phyloP scores from a whole-genome alignment of 1,140 invertebrate genomes.

The Trachymyrmex septentrionalis region DNA sequence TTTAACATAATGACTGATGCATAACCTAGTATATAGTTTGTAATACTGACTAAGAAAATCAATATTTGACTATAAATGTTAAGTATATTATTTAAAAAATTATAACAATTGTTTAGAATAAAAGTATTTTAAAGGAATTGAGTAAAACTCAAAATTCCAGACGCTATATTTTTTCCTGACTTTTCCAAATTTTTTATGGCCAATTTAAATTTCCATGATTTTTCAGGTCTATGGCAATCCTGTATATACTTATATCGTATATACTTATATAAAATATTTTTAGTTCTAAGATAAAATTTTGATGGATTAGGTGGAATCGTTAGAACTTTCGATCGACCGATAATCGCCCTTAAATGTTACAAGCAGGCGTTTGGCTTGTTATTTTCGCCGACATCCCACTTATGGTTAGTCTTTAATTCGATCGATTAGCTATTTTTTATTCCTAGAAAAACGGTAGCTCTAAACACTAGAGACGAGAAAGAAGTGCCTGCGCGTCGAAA shows the following conservation, averaged over 20 bases:
- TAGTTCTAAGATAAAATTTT: background rate
- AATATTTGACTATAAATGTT: too few relatives aligned
- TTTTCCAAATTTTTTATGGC: too few relatives aligned
- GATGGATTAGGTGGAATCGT: constrained; percentile 69
- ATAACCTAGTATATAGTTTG: too few relatives aligned
- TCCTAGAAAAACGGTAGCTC: constrained; percentile 49
- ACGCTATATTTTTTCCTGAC: too few relatives aligned
- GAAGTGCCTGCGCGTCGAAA: background rate
- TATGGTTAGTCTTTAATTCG: constrained; percentile 46
- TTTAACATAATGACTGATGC: too few relatives aligned
- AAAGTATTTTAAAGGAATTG: too few relatives aligned
- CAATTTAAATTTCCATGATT: too few relatives aligned
- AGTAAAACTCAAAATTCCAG: too few relatives aligned
- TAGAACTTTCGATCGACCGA: constrained; percentile 18
- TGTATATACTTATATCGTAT: background rate
- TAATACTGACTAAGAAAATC: too few relatives aligned
- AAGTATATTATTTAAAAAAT: too few relatives aligned
- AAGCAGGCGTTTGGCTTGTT: constrained; percentile 52
- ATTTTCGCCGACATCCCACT: constrained; percentile 60
- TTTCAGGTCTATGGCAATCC: too few relatives aligned
- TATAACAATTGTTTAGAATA: too few relatives aligned
- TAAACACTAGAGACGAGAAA: constrained; percentile 31
- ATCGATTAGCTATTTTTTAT: constrained; percentile 57
- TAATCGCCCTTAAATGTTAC: constrained; percentile 47
- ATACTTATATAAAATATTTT: constrained; percentile 31